Evolutionary conservation across 2,113 vertebrate species (phyloP).

Genomic region (Epinephelus cyanopodus): DNA sequence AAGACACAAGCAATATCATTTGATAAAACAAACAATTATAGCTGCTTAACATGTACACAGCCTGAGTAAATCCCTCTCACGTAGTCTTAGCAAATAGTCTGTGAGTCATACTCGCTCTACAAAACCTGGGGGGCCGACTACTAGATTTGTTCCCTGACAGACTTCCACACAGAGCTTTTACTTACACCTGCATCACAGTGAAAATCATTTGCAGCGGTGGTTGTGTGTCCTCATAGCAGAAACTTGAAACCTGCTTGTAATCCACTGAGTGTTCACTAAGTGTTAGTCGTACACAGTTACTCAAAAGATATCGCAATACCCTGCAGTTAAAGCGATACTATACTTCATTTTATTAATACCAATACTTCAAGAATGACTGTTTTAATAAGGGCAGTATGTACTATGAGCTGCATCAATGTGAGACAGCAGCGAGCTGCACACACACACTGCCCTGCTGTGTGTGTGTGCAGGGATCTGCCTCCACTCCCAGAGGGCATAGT

Average conservation of each 20-base stretch:
- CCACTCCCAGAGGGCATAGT: too few species aligned
- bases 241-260: neutral
- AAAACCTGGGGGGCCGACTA: conserved; percentile 6
- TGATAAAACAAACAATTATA: conserved; percentile 24
- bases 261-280: too few species aligned
- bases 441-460: too few species aligned
- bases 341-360: too few species aligned
- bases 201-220: neutral
- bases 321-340: too few species aligned
- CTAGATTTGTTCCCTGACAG: neutral
- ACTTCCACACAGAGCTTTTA: neutral
- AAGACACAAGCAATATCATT: neutral
- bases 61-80: neutral
- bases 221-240: neutral
- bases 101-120: neutral
- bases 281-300: too few species aligned
- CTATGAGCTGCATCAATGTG: too few species aligned
- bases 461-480: too few species aligned
- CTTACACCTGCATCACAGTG: neutral
- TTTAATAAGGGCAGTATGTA: too few species aligned
- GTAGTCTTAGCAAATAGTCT: neutral
- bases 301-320: too few species aligned
- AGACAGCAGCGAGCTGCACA: too few species aligned
- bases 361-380: too few species aligned
- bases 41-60: neutral